These are phyloP conservation scores for Porites divaricata DNA, from an alignment of 92 coral and sea anemone species.

Conservation along the genomic window DNA sequence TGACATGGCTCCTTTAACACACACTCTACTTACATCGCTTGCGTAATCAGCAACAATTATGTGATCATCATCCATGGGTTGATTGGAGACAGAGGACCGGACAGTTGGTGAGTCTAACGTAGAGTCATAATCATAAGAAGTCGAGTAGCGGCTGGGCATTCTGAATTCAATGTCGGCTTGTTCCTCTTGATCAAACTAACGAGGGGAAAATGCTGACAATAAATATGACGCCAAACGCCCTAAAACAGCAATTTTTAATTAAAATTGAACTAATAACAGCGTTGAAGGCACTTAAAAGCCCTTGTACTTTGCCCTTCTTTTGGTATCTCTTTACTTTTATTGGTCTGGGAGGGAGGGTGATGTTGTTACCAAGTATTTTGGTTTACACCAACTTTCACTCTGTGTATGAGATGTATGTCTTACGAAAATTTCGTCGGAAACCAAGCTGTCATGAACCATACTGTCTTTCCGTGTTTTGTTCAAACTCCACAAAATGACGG, in stretches of 20 bases:
- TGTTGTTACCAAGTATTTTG: too few relatives aligned
- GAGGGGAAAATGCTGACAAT: not conserved
- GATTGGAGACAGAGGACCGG: slow-evolving; percentile 76
- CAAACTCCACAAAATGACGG: not conserved
- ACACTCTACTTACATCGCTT: slow-evolving; percentile 38
- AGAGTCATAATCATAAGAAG: slow-evolving; percentile 78
- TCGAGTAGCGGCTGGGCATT: slow-evolving; percentile 77
- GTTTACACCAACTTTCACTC: too few relatives aligned
- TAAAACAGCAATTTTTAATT: not conserved
- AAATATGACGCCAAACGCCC: not conserved
- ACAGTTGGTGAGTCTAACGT: slow-evolving; percentile 83
- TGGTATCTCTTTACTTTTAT: too few relatives aligned
- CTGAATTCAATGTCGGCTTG: slow-evolving; percentile 70
- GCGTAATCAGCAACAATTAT: slow-evolving; percentile 47
- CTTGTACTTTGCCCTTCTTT: too few relatives aligned
- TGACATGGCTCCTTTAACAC: not conserved
- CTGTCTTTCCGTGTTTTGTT: too few relatives aligned
- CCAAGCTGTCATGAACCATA: too few relatives aligned
- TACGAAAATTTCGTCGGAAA: too few relatives aligned
- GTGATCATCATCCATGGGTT: slow-evolving; percentile 78
- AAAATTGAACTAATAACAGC: not conserved
- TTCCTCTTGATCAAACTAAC: slow-evolving; percentile 40
- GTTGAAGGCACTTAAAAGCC: not conserved
- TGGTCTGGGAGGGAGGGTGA: too few relatives aligned
- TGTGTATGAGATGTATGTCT: too few relatives aligned